Percentiles rank a stretch among this genome's conserved stretches.
Conservation (phyloP, 2,888 invertebrate genomes). For the Stenolophus ochropezus region DNA sequence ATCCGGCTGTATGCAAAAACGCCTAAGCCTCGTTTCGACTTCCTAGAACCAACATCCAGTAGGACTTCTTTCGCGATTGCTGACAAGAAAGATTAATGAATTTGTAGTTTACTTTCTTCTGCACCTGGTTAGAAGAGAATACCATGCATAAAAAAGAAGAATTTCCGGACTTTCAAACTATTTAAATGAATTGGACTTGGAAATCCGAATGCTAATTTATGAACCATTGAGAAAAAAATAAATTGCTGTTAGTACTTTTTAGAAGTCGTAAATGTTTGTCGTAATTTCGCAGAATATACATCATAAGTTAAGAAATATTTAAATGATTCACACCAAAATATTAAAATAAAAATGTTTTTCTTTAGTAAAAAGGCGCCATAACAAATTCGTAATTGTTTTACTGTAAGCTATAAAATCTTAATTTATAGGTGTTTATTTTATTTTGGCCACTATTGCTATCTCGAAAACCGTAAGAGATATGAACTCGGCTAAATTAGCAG, state of each 20-base stretch:
- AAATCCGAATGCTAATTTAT: not conserved
- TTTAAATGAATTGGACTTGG: slow-evolving; percentile 3
- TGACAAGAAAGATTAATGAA: slow-evolving; percentile 28
- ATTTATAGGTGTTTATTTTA: too few relatives aligned
- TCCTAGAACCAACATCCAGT: slow-evolving; percentile 20
- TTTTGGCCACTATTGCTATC: too few relatives aligned
- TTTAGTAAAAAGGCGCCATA: too few relatives aligned
- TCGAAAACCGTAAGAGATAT: too few relatives aligned
- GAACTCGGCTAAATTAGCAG: too few relatives aligned
- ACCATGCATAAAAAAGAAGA: slow-evolving; percentile 2
- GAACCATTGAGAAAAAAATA: not conserved
- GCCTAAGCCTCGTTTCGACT: too few relatives aligned
- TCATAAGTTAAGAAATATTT: too few relatives aligned
- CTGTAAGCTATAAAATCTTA: too few relatives aligned
- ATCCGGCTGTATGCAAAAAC: slow-evolving; percentile 20
- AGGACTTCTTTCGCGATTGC: not conserved
- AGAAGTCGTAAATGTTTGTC: slow-evolving; percentile 5
- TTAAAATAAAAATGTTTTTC: too few relatives aligned
- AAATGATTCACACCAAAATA: too few relatives aligned
- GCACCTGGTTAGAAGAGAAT: slow-evolving; percentile 2
- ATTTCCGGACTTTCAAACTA: slow-evolving; percentile 20
- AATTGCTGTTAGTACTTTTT: not conserved
- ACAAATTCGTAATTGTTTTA: too few relatives aligned
- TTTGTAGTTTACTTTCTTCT: slow-evolving; percentile 21
- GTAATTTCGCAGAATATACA: too few relatives aligned